Evolutionary conservation across 2,888 invertebrate genomes (phyloP), one percentile per base, ranked within the genome.

Genomic region (Cerceris rybyensis): DNA sequence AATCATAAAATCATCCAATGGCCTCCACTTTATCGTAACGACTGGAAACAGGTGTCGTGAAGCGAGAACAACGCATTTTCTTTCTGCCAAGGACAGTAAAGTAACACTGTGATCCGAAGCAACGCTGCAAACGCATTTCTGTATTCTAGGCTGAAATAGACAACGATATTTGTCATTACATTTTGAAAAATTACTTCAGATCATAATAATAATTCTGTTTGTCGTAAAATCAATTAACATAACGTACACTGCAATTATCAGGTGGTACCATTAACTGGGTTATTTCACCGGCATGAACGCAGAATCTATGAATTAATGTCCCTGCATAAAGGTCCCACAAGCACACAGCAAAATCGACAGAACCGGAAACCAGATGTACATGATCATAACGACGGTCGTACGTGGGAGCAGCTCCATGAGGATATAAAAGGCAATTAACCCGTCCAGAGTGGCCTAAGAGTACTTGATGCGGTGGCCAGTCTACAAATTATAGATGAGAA

Each of bases 51-150:
- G 94, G 93, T 99, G 99, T 16, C 98, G 95, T 0, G 96, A 96
- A 0, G 99, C 99, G 50, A 99, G 93, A 69, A 99, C 97, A 41
- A 99, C 96, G 92, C 99, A 98, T 91, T 98, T 98, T 68, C 98
- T 95, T 92, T 99, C 99, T 28, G 96, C 95, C 39, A 98, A 93
- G 91, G 98, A 98, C 2, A 99, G 93, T 70, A 99, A 94, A 0
- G 99, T 98, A 0, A 99, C 99, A 28, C 99, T 98, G 93, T 99
- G 99, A 91, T 99, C 99, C 0, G 97, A 98, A 0, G 99, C 99
- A 4, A 99, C 98, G 2, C 98, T 97, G 92, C 99, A 99, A 68
- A 99, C 96, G 88, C 98, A 98, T 88, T 98, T 97, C 89, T 98
- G 96, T 68, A 99, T 96, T 60, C 99, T 95, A 7, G 96, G 94